Evolutionary conservation across 2,888 invertebrate species (phyloP).

Genomic region (Metacarcinus magister): DNA sequence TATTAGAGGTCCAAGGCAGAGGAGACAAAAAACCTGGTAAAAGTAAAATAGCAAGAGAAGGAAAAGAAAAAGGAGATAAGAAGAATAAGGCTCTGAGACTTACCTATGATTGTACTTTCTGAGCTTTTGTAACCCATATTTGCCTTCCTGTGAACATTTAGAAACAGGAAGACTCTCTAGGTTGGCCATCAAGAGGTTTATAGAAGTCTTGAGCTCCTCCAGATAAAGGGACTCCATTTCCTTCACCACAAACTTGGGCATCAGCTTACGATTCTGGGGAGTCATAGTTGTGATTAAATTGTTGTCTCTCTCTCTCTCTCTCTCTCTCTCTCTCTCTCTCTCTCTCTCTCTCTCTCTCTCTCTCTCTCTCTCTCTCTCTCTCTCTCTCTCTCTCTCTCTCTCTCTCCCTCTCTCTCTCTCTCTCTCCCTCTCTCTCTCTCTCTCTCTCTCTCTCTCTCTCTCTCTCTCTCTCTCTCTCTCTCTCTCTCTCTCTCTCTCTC

Average conservation of each 20-base stretch:
- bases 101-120: constrained; percentile 99
- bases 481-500: neutral
- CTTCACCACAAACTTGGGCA: constrained; percentile 99
- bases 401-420: neutral
- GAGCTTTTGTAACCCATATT: constrained; percentile 98
- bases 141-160: constrained; percentile 98
- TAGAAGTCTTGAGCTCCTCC: constrained; percentile 98
- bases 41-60: neutral
- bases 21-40: neutral
- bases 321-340: neutral
- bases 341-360: too few species aligned
- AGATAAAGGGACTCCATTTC: constrained; percentile 99
- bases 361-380: too few species aligned
- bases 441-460: too few species aligned
- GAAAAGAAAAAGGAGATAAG: neutral
- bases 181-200: constrained; percentile 99
- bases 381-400: too few species aligned
- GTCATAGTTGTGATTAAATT: neutral
- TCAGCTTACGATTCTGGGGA: constrained; percentile 94
- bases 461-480: too few species aligned
- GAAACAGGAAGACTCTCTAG: constrained; percentile 99
- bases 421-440: neutral
- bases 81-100: constrained; percentile 84
- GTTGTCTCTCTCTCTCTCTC: neutral
- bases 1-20: neutral